Conservation (phyloP, 2,888 invertebrate species). For the Tortricodes alternella region DNA sequence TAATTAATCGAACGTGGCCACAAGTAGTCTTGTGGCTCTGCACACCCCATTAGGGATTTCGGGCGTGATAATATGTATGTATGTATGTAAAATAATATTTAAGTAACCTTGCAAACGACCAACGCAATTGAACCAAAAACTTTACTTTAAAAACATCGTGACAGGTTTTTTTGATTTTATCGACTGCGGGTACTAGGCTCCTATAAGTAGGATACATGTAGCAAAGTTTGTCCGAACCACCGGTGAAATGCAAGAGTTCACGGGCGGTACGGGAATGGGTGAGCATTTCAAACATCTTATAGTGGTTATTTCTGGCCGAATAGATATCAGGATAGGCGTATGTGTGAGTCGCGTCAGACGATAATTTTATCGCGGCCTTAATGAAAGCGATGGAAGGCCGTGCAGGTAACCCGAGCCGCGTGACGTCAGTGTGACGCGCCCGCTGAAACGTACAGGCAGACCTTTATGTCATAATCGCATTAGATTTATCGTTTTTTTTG, state of each 20-base stretch:
- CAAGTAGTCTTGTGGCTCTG: too few relatives aligned
- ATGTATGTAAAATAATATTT: too few relatives aligned
- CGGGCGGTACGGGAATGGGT: slow-evolving; percentile 38
- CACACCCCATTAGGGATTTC: too few relatives aligned
- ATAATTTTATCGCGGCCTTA: slow-evolving; percentile 79
- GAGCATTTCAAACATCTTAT: slow-evolving; percentile 48
- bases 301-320: slow-evolving; percentile 60
- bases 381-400: slow-evolving; percentile 71
- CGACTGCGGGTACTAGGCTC: neutral
- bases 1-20: too few relatives aligned
- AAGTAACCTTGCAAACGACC: too few relatives aligned
- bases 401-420: slow-evolving; percentile 70
- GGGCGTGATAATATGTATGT: too few relatives aligned
- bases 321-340: slow-evolving; percentile 52
- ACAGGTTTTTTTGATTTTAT: neutral
- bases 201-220: neutral
- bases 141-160: neutral
- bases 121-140: too few relatives aligned
- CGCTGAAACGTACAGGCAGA: neutral
- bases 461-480: slow-evolving; percentile 15
- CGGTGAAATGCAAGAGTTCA: slow-evolving; percentile 15
- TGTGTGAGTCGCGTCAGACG: slow-evolving; percentile 61
- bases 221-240: neutral
- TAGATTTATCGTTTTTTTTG: slow-evolving; percentile 14
- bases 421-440: slow-evolving; percentile 60